Conservation (phyloP, 1,140 invertebrate species). For the Orius laevigatus region DNA sequence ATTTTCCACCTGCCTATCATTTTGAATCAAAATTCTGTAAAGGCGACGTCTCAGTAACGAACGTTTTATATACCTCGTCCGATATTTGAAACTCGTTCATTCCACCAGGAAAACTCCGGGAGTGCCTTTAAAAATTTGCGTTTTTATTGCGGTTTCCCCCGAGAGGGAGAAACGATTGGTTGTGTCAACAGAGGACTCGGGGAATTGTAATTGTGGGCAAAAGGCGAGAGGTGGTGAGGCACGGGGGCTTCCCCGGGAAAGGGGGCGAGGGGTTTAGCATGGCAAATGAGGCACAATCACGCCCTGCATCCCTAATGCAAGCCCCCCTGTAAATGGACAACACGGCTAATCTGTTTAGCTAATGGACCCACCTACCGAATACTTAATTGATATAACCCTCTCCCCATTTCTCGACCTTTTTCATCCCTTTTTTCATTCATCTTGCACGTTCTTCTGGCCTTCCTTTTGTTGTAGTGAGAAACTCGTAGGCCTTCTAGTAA, state of each 20-base stretch:
- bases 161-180: slow-evolving; percentile 5
- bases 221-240: too few species aligned
- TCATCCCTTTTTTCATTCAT: slow-evolving; percentile 1
- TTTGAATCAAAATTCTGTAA: too few species aligned
- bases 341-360: slow-evolving; percentile 12
- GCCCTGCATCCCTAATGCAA: slow-evolving; percentile 12
- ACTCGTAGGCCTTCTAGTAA: too few species aligned
- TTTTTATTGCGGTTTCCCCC: slow-evolving; percentile 9
- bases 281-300: slow-evolving; percentile 12
- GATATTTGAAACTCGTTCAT: too few species aligned
- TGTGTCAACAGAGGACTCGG: slow-evolving; percentile 4
- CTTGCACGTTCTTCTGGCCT: too few species aligned
- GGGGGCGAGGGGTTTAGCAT: slow-evolving; percentile 6
- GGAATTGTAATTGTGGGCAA: slow-evolving; percentile 8
- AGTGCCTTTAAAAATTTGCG: slow-evolving; percentile 1
- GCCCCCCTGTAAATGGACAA: slow-evolving; percentile 8
- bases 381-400: slow-evolving; percentile 11
- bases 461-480: too few species aligned
- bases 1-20: too few species aligned
- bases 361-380: slow-evolving; percentile 11
- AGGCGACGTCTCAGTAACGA: too few species aligned
- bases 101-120: too few species aligned
- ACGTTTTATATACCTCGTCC: too few species aligned
- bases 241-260: too few species aligned
- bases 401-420: slow-evolving; percentile 9